phyloP scores from a whole-genome alignment of 2,113 vertebrate genomes.

The rat (Rattus norvegicus) region DNA sequence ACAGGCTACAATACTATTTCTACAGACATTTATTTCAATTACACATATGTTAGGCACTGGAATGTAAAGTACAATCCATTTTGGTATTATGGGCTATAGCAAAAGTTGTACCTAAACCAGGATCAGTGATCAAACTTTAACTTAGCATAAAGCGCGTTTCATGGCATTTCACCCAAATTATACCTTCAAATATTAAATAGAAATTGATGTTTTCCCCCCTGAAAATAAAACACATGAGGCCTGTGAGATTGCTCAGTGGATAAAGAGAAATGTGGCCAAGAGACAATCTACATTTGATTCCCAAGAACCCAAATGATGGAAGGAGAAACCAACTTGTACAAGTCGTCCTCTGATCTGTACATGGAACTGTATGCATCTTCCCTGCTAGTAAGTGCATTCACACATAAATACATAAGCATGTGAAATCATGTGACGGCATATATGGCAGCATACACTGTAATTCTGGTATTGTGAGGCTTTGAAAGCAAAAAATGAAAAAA shows the following conservation, averaged over 20 bases:
- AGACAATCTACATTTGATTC: background rate
- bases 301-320: background rate
- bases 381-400: background rate
- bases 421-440: background rate
- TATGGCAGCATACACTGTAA: background rate
- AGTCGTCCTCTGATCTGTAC: background rate
- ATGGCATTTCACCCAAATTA: background rate
- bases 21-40: background rate
- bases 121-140: background rate
- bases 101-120: background rate
- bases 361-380: background rate
- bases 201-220: background rate
- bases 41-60: background rate
- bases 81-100: background rate
- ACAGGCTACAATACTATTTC: background rate
- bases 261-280: background rate
- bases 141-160: background rate
- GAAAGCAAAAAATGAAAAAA: background rate
- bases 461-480: background rate
- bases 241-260: background rate
- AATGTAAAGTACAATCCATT: background rate
- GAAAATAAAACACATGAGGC: background rate
- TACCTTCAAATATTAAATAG: background rate
- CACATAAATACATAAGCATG: background rate
- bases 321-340: background rate